Conservation (phyloP, 2,888 invertebrate genomes). For the Lasioglossum zephyrum region DNA sequence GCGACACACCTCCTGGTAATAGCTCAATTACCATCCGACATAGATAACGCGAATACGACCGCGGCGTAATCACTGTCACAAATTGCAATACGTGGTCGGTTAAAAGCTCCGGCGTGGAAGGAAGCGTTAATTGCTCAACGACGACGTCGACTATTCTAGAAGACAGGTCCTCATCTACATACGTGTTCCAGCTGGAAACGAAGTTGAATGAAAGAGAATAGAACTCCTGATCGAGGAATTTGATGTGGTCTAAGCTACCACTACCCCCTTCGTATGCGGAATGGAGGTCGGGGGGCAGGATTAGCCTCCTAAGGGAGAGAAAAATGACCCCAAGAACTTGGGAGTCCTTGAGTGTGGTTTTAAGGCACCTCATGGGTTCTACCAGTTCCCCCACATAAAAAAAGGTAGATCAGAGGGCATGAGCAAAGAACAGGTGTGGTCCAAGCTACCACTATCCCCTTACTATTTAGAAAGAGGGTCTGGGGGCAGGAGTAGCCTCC, state of each 20-base stretch:
- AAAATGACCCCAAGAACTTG: too few relatives aligned
- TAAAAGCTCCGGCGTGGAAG: background rate
- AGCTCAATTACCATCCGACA: conserved; percentile 11
- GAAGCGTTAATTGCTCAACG: conserved; percentile 24
- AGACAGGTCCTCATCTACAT: background rate
- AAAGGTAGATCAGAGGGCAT: background rate
- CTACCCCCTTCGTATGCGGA: too few relatives aligned
- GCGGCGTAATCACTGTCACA: conserved; percentile 19
- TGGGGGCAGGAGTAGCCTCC: too few relatives aligned
- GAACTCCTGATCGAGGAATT: background rate
- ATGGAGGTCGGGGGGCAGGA: too few relatives aligned
- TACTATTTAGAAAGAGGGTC: too few relatives aligned
- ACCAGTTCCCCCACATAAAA: too few relatives aligned
- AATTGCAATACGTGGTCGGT: conserved; percentile 22
- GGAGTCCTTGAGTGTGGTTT: too few relatives aligned
- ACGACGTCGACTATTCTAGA: background rate
- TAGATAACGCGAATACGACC: conserved; percentile 26
- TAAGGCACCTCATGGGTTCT: too few relatives aligned
- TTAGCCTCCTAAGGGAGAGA: too few relatives aligned
- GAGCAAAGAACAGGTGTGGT: too few relatives aligned
- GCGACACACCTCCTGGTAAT: background rate
- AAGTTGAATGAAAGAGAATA: background rate
- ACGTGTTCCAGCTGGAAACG: background rate
- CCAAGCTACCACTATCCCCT: too few relatives aligned
- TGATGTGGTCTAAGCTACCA: background rate